A percentile compares a stretch with the other conserved stretches of the same genome.
Conservation (phyloP, 2,113 vertebrate genomes). For the Pseudopodoces humilis region DNA sequence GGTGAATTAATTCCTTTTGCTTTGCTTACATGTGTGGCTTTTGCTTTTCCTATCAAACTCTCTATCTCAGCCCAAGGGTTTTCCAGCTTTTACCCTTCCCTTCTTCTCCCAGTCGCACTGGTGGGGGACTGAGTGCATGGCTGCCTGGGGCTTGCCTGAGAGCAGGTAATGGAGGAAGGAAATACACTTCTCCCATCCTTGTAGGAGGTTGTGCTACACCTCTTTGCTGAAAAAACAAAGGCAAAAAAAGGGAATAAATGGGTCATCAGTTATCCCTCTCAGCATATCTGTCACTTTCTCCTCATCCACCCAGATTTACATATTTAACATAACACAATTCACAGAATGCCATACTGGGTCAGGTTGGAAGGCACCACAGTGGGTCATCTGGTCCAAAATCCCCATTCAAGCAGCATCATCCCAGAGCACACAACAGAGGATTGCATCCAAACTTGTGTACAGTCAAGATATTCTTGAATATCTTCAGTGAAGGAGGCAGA, state of each 20-base stretch:
- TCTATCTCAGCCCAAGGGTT: neutral
- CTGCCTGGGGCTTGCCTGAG: neutral
- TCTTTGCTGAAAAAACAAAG: neutral
- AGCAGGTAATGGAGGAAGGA: neutral
- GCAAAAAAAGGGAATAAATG: neutral
- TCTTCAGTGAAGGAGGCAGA: neutral
- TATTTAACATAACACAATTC: neutral
- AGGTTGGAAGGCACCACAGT: neutral
- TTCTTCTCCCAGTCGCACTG: neutral
- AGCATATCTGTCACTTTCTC: neutral
- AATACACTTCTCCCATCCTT: neutral
- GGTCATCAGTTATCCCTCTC: neutral
- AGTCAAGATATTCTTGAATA: neutral
- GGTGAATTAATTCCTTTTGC: neutral
- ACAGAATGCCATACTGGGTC: too few species aligned
- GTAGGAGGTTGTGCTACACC: neutral
- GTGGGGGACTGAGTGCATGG: fast-evolving
- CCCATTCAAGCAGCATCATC: neutral
- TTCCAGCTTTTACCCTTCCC: neutral
- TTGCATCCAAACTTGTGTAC: too few species aligned
- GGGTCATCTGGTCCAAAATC: neutral
- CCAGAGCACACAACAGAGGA: too few species aligned
- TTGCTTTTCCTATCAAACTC: neutral
- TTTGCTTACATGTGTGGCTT: neutral
- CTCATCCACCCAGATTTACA: neutral